phyloP scores from a whole-genome alignment of 2,888 invertebrate genomes.

The Beris chalybata region DNA sequence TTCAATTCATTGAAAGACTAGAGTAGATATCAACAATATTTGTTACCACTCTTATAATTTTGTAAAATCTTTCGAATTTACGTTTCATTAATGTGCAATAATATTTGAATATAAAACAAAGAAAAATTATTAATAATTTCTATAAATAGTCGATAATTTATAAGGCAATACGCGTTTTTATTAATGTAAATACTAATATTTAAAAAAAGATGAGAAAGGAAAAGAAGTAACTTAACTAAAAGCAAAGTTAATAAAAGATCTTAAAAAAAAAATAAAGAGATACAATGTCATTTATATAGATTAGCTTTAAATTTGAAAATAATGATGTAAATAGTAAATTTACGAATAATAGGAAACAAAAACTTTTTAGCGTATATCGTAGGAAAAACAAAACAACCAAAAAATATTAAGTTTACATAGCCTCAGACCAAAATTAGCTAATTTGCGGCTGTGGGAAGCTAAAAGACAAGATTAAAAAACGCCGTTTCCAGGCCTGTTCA shows the following conservation, averaged over 20 bases:
- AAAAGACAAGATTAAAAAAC: conserved; percentile 12
- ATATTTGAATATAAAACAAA: conserved; percentile 15
- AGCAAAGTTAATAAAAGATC: background rate
- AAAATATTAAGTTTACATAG: conserved; percentile 34
- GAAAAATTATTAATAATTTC: conserved; percentile 19
- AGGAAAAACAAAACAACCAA: conserved; percentile 17
- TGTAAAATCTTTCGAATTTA: conserved; percentile 28
- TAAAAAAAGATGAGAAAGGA: conserved; percentile 1
- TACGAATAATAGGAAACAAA: conserved; percentile 15
- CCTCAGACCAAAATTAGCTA: conserved; percentile 40
- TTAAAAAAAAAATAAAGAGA: background rate
- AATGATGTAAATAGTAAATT: conserved; percentile 10
- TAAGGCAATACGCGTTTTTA: conserved; percentile 32
- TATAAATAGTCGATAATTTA: conserved; percentile 22
- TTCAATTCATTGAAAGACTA: background rate
- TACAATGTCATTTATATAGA: background rate
- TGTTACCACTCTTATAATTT: conserved; percentile 9
- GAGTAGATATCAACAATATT: background rate
- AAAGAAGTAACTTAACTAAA: background rate
- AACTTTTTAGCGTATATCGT: conserved; percentile 31
- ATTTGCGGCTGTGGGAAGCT: conserved; percentile 40
- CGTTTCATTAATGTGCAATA: conserved; percentile 31
- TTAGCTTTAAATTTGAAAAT: conserved; percentile 7
- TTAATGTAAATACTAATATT: conserved; percentile 8
- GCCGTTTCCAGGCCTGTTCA: conserved; percentile 33